Conservation (phyloP, 2,888 invertebrate species). For the Meiosimyza platycephala region DNA sequence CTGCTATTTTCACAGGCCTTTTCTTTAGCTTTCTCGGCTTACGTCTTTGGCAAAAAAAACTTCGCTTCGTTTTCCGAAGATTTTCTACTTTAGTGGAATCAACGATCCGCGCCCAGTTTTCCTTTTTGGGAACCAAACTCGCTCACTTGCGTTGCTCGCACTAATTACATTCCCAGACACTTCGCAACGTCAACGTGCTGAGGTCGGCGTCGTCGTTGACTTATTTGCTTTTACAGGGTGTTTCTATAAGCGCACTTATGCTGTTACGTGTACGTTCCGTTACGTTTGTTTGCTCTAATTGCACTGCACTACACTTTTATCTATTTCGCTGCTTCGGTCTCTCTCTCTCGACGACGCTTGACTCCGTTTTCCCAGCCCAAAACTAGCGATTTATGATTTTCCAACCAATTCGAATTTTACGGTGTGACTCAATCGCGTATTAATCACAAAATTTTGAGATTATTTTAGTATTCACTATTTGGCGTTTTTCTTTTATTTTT, state of each 20-base stretch:
- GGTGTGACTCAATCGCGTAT: conserved; percentile 29
- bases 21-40: not conserved
- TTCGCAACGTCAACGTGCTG: conserved; percentile 11
- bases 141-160: not conserved
- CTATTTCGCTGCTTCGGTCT: not conserved
- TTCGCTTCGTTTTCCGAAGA: not conserved
- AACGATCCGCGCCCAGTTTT: conserved; percentile 39
- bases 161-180: conserved; percentile 24
- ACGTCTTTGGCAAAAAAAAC: no score
- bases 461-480: conserved; percentile 31
- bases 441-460: conserved; percentile 15
- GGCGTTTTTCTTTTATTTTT: conserved; percentile 21
- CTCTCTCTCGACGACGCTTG: not conserved
- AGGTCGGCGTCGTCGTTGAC: not conserved
- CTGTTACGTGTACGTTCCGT: not conserved
- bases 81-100: not conserved
- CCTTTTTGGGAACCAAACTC: conserved; percentile 20
- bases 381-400: no score
- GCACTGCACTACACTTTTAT: conserved; percentile 12
- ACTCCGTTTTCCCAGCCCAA: not conserved
- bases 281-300: conserved; percentile 10
- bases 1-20: not conserved
- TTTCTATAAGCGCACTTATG: not conserved
- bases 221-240: conserved; percentile 27
- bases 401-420: conserved; percentile 4